Conservation (phyloP, 2,888 invertebrate species). For the Hirtodrosophila trivittata region DNA sequence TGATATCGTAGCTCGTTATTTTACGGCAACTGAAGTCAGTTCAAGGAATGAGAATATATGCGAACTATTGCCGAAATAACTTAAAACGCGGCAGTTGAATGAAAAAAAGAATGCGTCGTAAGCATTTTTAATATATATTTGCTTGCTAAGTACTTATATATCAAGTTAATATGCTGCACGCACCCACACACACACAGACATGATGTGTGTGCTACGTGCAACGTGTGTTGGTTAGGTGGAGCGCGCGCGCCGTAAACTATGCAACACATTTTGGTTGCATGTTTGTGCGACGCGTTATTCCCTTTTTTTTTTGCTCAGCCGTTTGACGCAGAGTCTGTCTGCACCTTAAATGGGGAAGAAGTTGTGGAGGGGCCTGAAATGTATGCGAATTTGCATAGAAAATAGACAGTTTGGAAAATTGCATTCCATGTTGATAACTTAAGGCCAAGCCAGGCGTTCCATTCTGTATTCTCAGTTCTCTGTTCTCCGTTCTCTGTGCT, state of each 20-base stretch:
- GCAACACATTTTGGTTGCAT: constrained; percentile 74
- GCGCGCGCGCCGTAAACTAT: constrained; percentile 62
- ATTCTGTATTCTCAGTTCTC: not conserved
- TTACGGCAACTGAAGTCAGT: constrained; percentile 33
- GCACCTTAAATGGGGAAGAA: constrained; percentile 22
- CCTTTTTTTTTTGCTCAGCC: constrained; percentile 19
- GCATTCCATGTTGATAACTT: constrained; percentile 78
- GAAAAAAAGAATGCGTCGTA: constrained; percentile 48
- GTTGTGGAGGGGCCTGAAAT: constrained; percentile 52
- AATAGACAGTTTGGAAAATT: constrained; percentile 79
- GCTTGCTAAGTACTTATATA: constrained; percentile 62
- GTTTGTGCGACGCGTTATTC: constrained; percentile 55
- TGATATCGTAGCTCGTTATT: no score
- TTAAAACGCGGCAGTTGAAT: constrained; percentile 19
- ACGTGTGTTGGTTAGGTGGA: constrained; percentile 23
- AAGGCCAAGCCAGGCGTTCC: constrained; percentile 58
- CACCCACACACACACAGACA: constrained; percentile 22
- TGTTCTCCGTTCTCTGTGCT: constrained; percentile 8
- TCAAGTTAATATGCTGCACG: constrained; percentile 69
- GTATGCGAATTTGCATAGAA: constrained; percentile 76
- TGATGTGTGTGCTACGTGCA: constrained; percentile 5
- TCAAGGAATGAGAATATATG: constrained; percentile 10
- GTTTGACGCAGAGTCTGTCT: constrained; percentile 34
- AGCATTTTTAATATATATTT: constrained; percentile 62
- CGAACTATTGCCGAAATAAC: constrained; percentile 5